Evolutionary conservation across 2,797 vertebrate genomes (phyloP), one percentile per base, ranked within the genome.

Genomic region (Enoplosus armatus): DNA sequence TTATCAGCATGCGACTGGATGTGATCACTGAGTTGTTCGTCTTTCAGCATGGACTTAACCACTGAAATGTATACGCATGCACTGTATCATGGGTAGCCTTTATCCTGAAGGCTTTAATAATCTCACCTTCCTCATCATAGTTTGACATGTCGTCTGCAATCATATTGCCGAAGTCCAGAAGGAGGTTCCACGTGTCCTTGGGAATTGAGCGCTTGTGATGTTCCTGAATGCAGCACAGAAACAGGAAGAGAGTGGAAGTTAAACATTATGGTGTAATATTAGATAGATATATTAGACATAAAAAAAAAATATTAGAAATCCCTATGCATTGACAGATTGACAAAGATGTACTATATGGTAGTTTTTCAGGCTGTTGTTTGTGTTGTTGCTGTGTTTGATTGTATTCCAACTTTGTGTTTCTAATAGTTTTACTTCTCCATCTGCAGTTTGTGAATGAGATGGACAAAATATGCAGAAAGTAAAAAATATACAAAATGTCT

Each of bases 141-240:
- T 98, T 99, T 51, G 98, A 99, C 98, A 98, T 97, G 90, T 99
- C 98, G n/a, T 98, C 98, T 89, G 97, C 96, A 87, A 98, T 98
- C 96, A 98, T 97, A 91, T 97, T 98, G 90, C 98, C 97, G 51
- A 99, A 99, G 83, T 99, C 98, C 91, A 99, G 94, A 74, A 99
- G 95, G 78, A 99, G 96, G 90, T 99, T 99, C 98, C 98, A 99
- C 1, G 98, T 98, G 90, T 99, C 98, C 91, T 97, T 98, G 72
- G 98, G 97, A 90, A 99, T 98, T 8, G 98, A 98, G 74, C 98
- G 95, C 91, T 98, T 99, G 94, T 98, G 98, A 93, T 99, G 98
- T 77, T 99, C 98, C 98, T 99, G 66, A 43, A 91, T 5, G 31
- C 55, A 86, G 29, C 78, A 84, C 9, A 75, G 47, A 5, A 31